phyloP scores from a whole-genome alignment of 2,797 vertebrate species.

The Luscinia megarhynchos region DNA sequence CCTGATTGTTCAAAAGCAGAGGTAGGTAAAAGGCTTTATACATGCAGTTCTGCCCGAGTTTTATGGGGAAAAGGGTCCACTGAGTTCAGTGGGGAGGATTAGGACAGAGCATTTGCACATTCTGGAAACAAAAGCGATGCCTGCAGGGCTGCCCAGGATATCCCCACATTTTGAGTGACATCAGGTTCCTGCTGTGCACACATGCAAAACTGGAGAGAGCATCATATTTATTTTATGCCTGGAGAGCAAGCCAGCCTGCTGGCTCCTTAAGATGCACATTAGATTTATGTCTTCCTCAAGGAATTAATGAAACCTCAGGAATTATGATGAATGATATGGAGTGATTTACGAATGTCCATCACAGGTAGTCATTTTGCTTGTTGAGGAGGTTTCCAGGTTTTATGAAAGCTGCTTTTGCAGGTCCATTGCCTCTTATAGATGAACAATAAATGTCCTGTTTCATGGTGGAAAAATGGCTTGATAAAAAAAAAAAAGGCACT shows the following conservation, averaged over 20 bases:
- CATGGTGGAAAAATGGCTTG: conserved; percentile 6
- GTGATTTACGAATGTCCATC: conserved; percentile 11
- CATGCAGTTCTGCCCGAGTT: not conserved
- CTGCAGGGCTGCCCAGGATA: not conserved
- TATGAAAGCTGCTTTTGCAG: not conserved
- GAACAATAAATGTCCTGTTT: conserved; percentile 47
- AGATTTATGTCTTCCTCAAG: not conserved
- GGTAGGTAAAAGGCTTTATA: not conserved
- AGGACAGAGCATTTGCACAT: not conserved
- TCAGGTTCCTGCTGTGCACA: not conserved
- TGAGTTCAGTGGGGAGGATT: not conserved
- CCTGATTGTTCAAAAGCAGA: not conserved
- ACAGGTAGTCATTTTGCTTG: not conserved
- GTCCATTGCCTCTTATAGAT: conserved; percentile 25
- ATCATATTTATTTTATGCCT: not conserved
- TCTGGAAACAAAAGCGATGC: not conserved
- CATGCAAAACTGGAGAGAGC: not conserved
- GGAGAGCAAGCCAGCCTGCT: not conserved
- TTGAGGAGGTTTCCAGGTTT: conserved; percentile 1
- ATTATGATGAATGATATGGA: not conserved
- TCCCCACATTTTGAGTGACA: not conserved
- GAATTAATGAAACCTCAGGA: conserved; percentile 49
- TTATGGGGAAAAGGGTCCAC: not conserved
- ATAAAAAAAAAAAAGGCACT: conserved; percentile 20
- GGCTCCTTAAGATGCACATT: not conserved